phyloP scores from a whole-genome alignment of 2,888 invertebrate species.

The Microctonus brassicae region DNA sequence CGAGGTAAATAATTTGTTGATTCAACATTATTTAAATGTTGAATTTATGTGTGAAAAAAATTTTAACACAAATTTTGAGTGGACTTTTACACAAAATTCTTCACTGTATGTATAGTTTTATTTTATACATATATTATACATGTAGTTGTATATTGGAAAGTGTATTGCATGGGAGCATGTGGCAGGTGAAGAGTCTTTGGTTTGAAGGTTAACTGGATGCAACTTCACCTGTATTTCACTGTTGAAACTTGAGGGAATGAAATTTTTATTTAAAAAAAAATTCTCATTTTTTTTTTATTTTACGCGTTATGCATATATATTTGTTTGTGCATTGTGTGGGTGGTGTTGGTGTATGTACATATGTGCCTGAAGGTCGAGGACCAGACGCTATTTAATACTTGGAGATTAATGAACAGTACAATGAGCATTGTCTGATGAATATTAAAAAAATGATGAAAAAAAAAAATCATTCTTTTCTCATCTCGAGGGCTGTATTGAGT shows the following conservation, averaged over 20 bases:
- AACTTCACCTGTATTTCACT: slow-evolving; percentile 38
- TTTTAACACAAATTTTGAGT: too few species aligned
- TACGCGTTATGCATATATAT: background rate
- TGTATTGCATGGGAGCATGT: slow-evolving; percentile 14
- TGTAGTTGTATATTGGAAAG: slow-evolving; percentile 27
- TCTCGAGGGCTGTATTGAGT: background rate
- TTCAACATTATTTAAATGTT: too few species aligned
- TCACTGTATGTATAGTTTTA: background rate
- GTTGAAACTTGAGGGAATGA: slow-evolving; percentile 4
- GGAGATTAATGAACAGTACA: slow-evolving; percentile 28
- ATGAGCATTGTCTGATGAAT: slow-evolving; percentile 15
- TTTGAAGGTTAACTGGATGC: slow-evolving; percentile 48
- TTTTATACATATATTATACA: background rate
- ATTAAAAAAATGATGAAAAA: background rate
- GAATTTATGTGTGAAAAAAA: too few species aligned
- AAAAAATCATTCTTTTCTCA: slow-evolving; percentile 14
- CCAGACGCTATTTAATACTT: slow-evolving; percentile 33
- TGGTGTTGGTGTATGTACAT: background rate
- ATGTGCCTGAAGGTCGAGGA: background rate
- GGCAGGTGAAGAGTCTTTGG: slow-evolving; percentile 34
- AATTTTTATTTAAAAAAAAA: background rate
- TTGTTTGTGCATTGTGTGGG: background rate
- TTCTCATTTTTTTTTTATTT: background rate
- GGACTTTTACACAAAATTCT: too few species aligned
- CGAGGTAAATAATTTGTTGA: too few species aligned